Conservation (phyloP, 2,113 vertebrate genomes). For the Fregata magnificens region DNA sequence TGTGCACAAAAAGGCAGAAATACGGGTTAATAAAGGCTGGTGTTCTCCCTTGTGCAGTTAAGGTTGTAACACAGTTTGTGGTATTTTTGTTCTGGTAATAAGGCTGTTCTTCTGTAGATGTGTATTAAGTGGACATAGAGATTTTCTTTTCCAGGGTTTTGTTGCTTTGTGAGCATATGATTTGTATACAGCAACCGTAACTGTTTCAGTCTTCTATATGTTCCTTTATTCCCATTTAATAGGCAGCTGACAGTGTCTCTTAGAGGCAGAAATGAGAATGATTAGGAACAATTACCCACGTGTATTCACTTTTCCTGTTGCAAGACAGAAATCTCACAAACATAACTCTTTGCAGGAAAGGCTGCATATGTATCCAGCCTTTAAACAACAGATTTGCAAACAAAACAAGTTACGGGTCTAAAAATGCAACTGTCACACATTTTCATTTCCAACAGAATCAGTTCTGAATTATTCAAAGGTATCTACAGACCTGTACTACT, state of each 20-base stretch:
- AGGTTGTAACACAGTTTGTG: not conserved
- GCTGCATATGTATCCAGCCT: not conserved
- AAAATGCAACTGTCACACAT: not conserved
- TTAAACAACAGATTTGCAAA: not conserved
- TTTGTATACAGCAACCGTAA: not conserved
- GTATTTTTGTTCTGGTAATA: not conserved
- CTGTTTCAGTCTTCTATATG: not conserved
- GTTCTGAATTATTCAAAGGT: not conserved
- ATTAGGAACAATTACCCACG: not conserved
- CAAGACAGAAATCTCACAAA: not conserved
- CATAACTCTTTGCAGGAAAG: not conserved
- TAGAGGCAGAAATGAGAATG: not conserved
- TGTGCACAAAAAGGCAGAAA: not conserved
- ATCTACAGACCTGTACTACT: not conserved
- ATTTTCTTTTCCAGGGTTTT: not conserved
- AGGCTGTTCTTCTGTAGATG: not conserved
- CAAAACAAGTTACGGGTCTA: not conserved
- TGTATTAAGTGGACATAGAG: not conserved
- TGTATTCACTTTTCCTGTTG: not conserved
- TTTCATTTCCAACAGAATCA: not conserved
- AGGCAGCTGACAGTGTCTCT: not conserved
- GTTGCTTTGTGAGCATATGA: not conserved
- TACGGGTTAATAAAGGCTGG: not conserved
- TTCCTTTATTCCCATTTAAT: not conserved
- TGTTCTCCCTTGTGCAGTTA: not conserved